Base-by-base conservation (phyloP, 1,140 invertebrate genomes). In the Zaprionus lachaisei region DNA sequence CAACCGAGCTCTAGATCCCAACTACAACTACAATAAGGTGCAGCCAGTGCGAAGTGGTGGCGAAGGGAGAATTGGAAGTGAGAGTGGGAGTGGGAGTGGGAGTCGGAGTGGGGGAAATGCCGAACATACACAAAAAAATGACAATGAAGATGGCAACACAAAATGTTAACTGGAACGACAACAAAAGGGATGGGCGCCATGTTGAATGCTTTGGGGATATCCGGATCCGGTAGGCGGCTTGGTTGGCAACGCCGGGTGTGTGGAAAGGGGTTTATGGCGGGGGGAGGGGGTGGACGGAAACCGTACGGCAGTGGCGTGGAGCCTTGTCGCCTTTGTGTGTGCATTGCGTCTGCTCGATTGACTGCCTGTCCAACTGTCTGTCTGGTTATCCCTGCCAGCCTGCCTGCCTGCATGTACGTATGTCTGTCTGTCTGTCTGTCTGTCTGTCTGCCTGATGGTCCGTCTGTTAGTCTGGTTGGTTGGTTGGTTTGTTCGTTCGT, bases 151-250 rank as follows among this genome's bases (percentile, higher is more conserved):
- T 73, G 67, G 71, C 71, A 77, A 77, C 75, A 73, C 57, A 62
- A 62, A 77, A 77, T 67, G 68, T 75, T 71, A 56, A 75, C 49
- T 72, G 70, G 57, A 72, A 61, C 44, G 71, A 77, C 75, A 77
- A 73, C 62, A 73, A 73, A 73, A 63, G 64, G 75, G 75, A 58
- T 67, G 71, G 75, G 63, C 70, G 75, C 74, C 69, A 77, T 77
- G 62, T 72, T 77, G 74, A 47, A 73, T 72, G 66, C 73, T 71
- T 76, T 64, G 69, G 47, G 74, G 31, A 67, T 67, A 73, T 77
- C 63, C 64, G 74, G 47, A 62, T 62, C 68, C 49, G 28, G 28
- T 26, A 47, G 51, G 14, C 60, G 9, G n/a, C 41, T 47, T 47
- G 41, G 15, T 17, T 17, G 41, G 41, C 6, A 47, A 22, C 34